Evolutionary conservation across 2,113 vertebrate species (phyloP).

Genomic region (Aptenodytes forsteri): DNA sequence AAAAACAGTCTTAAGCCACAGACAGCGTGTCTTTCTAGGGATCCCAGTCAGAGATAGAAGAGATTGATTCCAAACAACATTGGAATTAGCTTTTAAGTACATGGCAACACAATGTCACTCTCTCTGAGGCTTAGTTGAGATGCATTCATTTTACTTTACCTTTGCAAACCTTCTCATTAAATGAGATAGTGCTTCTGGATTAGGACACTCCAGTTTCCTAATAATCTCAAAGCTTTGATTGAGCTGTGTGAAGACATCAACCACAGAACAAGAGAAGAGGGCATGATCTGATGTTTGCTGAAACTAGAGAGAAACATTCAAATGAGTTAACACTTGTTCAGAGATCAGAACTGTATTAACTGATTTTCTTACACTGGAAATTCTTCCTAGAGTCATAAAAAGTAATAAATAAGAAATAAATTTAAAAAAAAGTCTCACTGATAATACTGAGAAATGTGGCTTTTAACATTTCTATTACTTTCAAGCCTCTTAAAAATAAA

Average conservation of each 20-base stretch:
- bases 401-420: background rate
- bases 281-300: slow-evolving; percentile 97
- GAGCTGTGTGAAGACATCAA: slow-evolving; percentile 97
- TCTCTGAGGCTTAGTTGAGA: background rate
- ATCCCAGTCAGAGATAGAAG: background rate
- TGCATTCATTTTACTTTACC: slow-evolving; percentile 72
- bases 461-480: background rate
- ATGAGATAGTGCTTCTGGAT: slow-evolving; percentile 95
- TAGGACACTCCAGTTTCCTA: slow-evolving; percentile 96
- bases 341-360: background rate
- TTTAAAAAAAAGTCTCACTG: background rate
- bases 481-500: background rate
- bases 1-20: background rate
- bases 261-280: slow-evolving; percentile 97
- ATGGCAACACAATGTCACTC: background rate
- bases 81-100: background rate
- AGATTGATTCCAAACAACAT: background rate
- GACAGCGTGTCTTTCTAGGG: background rate
- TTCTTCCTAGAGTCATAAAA: background rate
- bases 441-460: background rate
- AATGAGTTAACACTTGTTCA: background rate
- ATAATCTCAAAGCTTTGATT: slow-evolving; percentile 99
- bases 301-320: slow-evolving; percentile 78
- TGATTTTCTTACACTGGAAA: background rate
- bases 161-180: slow-evolving; percentile 98